phyloP scores from a whole-genome alignment of 2,113 vertebrate species.

The Grammomys surdaster region DNA sequence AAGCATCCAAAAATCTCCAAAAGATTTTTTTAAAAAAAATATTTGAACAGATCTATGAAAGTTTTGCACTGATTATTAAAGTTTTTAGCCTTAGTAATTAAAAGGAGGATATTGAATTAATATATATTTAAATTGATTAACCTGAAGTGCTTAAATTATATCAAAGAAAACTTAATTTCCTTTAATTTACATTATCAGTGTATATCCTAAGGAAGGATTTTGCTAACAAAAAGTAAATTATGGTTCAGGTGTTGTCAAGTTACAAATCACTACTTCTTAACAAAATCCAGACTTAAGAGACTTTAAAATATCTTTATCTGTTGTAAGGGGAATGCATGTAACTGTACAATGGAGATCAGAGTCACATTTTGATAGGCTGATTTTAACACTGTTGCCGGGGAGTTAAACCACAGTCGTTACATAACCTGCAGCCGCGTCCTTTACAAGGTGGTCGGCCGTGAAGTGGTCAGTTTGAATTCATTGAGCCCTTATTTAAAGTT shows the following conservation, averaged over 20 bases:
- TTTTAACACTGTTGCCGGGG: background rate
- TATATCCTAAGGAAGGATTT: background rate
- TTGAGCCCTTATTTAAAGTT: background rate
- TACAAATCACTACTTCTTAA: background rate
- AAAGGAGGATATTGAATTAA: background rate
- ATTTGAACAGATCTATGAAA: conserved; percentile 6
- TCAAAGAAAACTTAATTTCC: background rate
- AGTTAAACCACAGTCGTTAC: background rate
- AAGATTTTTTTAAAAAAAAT: background rate
- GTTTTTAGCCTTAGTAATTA: conserved; percentile 24
- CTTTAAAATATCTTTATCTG: background rate
- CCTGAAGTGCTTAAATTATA: conserved; percentile 35
- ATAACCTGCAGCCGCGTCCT: background rate
- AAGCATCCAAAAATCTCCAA: background rate
- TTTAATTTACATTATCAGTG: conserved; percentile 14
- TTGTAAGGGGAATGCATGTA: background rate
- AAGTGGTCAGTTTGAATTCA: background rate
- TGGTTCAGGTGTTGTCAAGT: background rate
- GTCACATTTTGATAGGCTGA: background rate
- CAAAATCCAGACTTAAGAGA: conserved; percentile 9
- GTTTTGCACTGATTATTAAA: conserved; percentile 4
- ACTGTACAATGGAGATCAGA: background rate
- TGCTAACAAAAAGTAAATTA: conserved; percentile 17
- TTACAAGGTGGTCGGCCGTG: background rate
- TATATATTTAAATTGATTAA: background rate